Percentiles rank a stretch among this genome's conserved stretches.
Evolutionary conservation across 2,888 invertebrate genomes (phyloP).

Genomic region (Carcina quercana): DNA sequence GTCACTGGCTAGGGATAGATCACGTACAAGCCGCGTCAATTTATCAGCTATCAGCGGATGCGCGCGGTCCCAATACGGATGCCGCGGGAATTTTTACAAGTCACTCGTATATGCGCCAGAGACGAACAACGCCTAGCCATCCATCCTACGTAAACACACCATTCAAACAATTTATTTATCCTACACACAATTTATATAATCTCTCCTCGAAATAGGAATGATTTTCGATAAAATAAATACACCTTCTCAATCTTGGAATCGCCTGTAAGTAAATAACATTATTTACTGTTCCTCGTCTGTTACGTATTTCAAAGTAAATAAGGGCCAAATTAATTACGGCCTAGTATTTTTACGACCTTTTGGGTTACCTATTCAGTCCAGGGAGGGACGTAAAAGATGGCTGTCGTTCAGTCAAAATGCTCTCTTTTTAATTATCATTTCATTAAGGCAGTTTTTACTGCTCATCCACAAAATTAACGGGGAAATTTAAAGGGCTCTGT

Average conservation of each 20-base stretch:
- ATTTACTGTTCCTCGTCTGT: too few species aligned
- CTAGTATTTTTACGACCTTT: too few species aligned
- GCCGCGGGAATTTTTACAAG: conserved; percentile 27
- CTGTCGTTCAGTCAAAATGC: too few species aligned
- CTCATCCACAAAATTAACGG: too few species aligned
- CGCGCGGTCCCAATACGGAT: conserved; percentile 28
- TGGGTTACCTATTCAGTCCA: too few species aligned
- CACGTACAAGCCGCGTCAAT: conserved; percentile 49
- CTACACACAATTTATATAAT: conserved; percentile 4
- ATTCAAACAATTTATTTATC: conserved; percentile 11
- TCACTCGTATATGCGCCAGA: conserved; percentile 9
- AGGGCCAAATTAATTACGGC: too few species aligned
- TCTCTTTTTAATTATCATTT: too few species aligned
- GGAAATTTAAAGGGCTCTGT: too few species aligned
- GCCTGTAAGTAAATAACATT: not conserved
- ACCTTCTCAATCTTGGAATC: not conserved
- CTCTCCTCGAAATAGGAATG: conserved; percentile 3
- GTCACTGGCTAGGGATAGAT: conserved; percentile 33
- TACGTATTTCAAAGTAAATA: too few species aligned
- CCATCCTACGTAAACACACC: conserved; percentile 8
- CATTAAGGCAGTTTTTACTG: too few species aligned
- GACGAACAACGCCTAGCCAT: conserved; percentile 1
- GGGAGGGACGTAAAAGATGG: too few species aligned
- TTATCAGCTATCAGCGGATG: conserved; percentile 45
- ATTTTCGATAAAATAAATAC: conserved; percentile 1